phyloP scores from a whole-genome alignment of 2,113 vertebrate genomes.

The Oncorhynchus masou region DNA sequence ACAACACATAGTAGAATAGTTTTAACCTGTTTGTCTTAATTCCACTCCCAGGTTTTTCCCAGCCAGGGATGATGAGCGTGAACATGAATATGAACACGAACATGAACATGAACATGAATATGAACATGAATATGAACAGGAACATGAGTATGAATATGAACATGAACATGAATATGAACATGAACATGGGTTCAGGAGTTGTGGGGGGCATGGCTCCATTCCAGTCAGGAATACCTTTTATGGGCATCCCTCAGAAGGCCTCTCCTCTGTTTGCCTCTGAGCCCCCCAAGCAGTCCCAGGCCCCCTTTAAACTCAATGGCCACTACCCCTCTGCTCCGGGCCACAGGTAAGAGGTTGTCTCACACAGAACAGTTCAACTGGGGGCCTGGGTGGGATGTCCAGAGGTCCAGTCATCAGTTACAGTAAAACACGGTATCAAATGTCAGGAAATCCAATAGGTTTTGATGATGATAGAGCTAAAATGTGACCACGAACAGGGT shows the following conservation, averaged over 20 bases:
- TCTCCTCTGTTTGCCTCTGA: conserved; percentile 56
- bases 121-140: conserved; percentile 44
- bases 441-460: too few species aligned
- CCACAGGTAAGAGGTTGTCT: conserved; percentile 55
- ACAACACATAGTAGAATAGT: too few species aligned
- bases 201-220: conserved; percentile 62
- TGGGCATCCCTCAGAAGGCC: conserved; percentile 64
- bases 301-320: conserved; percentile 59
- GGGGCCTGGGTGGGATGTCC: too few species aligned
- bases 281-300: conserved; percentile 46
- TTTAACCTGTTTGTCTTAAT: conserved; percentile 6
- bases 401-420: too few species aligned
- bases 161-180: conserved; percentile 34
- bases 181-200: conserved; percentile 26
- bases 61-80: conserved; percentile 62
- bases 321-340: conserved; percentile 53
- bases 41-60: conserved; percentile 63
- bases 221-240: conserved; percentile 60
- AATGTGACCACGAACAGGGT: too few species aligned
- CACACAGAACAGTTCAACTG: background rate
- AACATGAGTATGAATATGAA: conserved; percentile 33
- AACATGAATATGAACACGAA: conserved; percentile 23
- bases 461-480: too few species aligned
- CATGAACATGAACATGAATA: conserved; percentile 38
- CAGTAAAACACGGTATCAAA: too few species aligned